Percentiles rank a stretch among this genome's conserved stretches.
Conservation (phyloP, 2,113 vertebrate species). For the Hippocampus zosterae region DNA sequence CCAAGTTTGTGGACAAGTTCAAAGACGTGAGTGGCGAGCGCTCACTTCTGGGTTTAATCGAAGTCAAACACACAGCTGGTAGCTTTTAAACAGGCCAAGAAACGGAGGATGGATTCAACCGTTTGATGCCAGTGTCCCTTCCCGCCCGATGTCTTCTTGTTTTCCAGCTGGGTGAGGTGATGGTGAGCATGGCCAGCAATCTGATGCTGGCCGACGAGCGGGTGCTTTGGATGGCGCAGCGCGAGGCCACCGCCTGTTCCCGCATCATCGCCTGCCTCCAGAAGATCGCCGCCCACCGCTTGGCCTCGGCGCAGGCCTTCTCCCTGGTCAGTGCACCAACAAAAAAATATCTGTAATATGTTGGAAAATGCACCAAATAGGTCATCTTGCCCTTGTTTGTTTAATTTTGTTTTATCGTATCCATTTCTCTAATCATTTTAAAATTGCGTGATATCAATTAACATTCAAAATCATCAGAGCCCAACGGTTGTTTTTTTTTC, state of each 20-base stretch:
- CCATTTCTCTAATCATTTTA: too few species aligned
- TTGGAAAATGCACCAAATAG: too few species aligned
- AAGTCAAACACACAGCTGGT: too few species aligned
- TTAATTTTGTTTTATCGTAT: neutral
- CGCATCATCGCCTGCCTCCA: constrained; percentile 87
- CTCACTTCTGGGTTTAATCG: too few species aligned
- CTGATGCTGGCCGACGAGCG: constrained; percentile 93
- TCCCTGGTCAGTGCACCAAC: constrained; percentile 85
- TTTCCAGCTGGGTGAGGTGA: constrained; percentile 86
- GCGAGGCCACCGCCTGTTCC: constrained; percentile 86
- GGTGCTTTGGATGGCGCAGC: constrained; percentile 90
- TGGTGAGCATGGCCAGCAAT: constrained; percentile 95
- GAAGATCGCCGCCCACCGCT: constrained; percentile 79
- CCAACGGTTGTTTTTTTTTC: neutral
- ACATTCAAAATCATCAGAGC: neutral
- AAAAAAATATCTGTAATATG: constrained; percentile 31
- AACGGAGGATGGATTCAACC: too few species aligned
- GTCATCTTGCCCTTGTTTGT: neutral
- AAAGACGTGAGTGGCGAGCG: constrained; percentile 79
- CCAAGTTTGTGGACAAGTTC: constrained; percentile 91
- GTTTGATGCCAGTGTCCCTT: too few species aligned
- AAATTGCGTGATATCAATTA: too few species aligned
- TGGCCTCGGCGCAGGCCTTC: constrained; percentile 85
- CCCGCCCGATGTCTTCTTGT: neutral
- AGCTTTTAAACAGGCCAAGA: too few species aligned